phyloP scores from a whole-genome alignment of 2,888 invertebrate species.

The Sesamia inferens region DNA sequence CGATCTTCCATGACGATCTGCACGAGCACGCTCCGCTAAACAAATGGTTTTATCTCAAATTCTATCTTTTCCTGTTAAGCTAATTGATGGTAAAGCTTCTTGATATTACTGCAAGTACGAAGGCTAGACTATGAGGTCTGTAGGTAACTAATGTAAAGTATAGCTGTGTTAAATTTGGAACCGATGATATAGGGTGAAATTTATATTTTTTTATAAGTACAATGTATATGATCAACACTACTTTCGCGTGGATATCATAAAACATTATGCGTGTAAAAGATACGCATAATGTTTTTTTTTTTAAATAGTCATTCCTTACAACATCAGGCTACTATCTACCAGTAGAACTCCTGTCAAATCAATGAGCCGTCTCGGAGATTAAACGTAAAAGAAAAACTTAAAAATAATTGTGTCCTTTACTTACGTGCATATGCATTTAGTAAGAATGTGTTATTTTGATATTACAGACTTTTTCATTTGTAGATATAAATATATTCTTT shows the following conservation, averaged over 20 bases:
- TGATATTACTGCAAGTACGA: slow-evolving; percentile 33
- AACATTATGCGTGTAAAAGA: not conserved
- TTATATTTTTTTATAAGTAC: not conserved
- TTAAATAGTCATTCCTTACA: too few species aligned
- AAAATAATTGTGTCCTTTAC: too few species aligned
- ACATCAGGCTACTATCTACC: too few species aligned
- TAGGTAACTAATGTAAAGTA: slow-evolving; percentile 2
- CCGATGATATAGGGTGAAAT: not conserved
- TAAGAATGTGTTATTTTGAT: too few species aligned
- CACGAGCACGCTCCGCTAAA: slow-evolving; percentile 48
- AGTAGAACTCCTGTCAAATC: too few species aligned
- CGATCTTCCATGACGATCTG: slow-evolving; percentile 59
- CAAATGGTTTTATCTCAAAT: slow-evolving; percentile 56
- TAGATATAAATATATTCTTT: not conserved
- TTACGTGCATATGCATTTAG: too few species aligned
- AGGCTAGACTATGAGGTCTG: slow-evolving; percentile 29
- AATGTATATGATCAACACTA: not conserved
- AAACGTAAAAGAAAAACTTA: too few species aligned
- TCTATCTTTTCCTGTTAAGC: slow-evolving; percentile 61
- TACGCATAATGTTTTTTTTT: not conserved
- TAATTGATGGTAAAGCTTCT: slow-evolving; percentile 53
- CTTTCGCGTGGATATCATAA: not conserved
- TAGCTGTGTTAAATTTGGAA: not conserved
- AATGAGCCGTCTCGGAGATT: too few species aligned
- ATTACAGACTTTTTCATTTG: not conserved